Conservation (phyloP, 2,888 invertebrate species). For the Apotomis capreana region DNA sequence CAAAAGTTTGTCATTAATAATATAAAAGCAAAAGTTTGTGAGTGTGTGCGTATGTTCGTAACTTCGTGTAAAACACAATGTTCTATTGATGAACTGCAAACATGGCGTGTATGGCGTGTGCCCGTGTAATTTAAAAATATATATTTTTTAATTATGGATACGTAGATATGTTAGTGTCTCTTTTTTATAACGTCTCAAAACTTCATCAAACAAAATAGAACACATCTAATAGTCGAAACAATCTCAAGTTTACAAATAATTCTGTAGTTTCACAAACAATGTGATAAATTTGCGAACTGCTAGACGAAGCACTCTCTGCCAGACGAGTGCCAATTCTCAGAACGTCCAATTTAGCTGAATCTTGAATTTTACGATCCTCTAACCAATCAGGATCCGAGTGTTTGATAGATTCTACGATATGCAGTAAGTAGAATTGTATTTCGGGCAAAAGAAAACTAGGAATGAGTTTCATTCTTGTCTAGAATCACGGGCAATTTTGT, state of each 20-base stretch:
- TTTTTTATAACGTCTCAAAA: too few species aligned
- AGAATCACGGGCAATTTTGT: neutral
- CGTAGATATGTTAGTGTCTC: too few species aligned
- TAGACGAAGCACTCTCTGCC: neutral
- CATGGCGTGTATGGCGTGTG: too few species aligned
- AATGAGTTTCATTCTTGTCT: neutral
- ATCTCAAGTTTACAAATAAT: neutral
- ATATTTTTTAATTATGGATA: too few species aligned
- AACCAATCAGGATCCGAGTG: constrained; percentile 28
- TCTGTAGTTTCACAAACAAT: neutral
- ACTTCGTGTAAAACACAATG: too few species aligned
- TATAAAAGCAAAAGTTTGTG: too few species aligned
- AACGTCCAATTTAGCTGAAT: constrained; percentile 17
- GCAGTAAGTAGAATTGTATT: neutral
- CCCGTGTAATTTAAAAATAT: too few species aligned
- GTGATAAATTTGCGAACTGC: neutral
- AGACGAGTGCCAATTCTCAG: neutral
- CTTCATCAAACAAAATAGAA: too few species aligned
- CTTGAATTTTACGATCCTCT: constrained; percentile 33
- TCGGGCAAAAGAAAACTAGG: neutral
- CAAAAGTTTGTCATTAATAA: too few species aligned
- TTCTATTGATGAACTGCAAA: too few species aligned
- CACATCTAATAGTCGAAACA: neutral
- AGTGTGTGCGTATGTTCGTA: too few species aligned
- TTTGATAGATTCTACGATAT: constrained; percentile 13